A percentile compares a stretch with the other conserved stretches of the same genome.
phyloP scores from a whole-genome alignment of 2,888 invertebrate species.

The Philaethria dido region DNA sequence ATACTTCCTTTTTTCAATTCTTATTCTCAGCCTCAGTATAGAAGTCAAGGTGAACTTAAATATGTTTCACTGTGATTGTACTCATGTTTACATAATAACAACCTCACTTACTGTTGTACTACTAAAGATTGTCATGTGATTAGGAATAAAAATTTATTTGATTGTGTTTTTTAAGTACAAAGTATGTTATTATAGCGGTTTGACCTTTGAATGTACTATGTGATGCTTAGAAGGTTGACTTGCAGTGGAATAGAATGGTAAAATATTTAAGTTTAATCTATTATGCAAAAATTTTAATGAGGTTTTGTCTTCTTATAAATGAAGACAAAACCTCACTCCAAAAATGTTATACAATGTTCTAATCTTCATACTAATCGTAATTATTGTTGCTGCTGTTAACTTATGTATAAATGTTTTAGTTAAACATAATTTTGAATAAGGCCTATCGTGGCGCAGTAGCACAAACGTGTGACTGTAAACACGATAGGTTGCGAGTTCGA shows the following conservation, averaged over 20 bases:
- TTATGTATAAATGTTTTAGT: no score
- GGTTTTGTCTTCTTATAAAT: neutral
- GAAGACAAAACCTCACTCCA: no score
- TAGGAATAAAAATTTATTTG: neutral
- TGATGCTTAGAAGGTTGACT: neutral
- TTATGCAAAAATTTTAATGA: neutral
- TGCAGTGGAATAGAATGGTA: neutral
- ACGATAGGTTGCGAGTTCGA: no score
- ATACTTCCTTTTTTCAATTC: conserved; percentile 66
- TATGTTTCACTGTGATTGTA: conserved; percentile 66
- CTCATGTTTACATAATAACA: conserved; percentile 66
- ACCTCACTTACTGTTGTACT: conserved; percentile 50
- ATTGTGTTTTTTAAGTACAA: conserved; percentile 6
- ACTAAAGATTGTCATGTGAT: conserved; percentile 17
- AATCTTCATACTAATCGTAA: neutral
- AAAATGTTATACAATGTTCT: neutral
- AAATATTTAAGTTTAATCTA: neutral
- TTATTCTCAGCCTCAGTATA: conserved; percentile 58
- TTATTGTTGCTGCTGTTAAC: no score
- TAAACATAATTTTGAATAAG: no score
- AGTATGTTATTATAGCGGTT: neutral
- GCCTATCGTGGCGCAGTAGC: no score
- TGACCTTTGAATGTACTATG: conserved; percentile 2
- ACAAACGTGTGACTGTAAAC: no score
- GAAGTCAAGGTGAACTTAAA: conserved; percentile 72